Evolutionary conservation across 2,113 vertebrate species (phyloP), one percentile per base, ranked within the genome.

Genomic region (Stegastes partitus): DNA sequence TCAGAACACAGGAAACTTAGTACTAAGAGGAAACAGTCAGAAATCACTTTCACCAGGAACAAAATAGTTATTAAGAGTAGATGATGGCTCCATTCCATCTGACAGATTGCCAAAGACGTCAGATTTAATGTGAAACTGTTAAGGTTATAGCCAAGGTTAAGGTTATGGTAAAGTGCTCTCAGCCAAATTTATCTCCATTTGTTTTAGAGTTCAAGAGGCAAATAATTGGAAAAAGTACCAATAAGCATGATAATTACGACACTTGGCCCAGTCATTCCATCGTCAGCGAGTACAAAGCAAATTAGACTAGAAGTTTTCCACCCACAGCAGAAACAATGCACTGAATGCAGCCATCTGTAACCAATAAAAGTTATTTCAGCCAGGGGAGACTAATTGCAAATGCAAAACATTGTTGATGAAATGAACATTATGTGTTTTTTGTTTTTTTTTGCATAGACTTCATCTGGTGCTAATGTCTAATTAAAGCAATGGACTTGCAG

Each of bases 291-390:
- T 11, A 37, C 21, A 14, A 37, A 68, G 45, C 51, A 84, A 67
- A 67, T 79, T 37, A 71, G 23, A 67, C 54, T n/a, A 45, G 25
- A 65, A 44, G 3, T 49, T 76, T 67, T 47, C 26, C 50, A 56
- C 39, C 25, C 74, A 39, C 58, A 67, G 69, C 77, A 78, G 37
- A 73, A 54, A 68, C 68, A 78, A 76, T 19, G 39, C 53, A 74
- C 55, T 82, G 63, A 86, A 79, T 18, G 64, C 67, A 87, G 28
- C 28, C 11, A 50, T 75, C 66, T 85, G 63, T 47, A 68, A 58
- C 69, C 25, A 14, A 65, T 69, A 67, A 79, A 65, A 71, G 58
- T 25, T 55, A 51, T 79, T 64, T 72, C 26, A 65, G 56, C 63
- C 56, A 67, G 25, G 15, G 21, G 49, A 54, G 23, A 67, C 58